Conservation (phyloP, 2,113 vertebrate genomes). For the Ailuropoda melanoleuca region DNA sequence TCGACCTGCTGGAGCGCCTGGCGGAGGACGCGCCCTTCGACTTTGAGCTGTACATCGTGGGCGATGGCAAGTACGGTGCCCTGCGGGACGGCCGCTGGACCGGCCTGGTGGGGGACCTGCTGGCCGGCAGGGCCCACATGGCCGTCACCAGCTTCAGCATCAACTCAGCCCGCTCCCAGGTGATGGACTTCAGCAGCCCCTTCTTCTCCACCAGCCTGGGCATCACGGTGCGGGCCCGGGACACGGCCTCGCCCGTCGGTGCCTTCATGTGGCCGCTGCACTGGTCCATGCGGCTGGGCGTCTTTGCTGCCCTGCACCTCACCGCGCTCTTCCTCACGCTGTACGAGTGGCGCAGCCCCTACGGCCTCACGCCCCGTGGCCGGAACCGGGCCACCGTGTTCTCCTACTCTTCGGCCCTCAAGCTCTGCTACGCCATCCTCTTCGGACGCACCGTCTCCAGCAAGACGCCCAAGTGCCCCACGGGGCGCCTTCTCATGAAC, state of each 20-base stretch:
- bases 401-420: conserved; percentile 98
- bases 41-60: conserved; percentile 96
- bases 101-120: conserved; percentile 94
- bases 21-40: conserved; percentile 93
- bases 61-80: conserved; percentile 94
- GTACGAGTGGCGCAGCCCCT: conserved; percentile 98
- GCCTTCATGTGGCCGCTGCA: conserved; percentile 98
- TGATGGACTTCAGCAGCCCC: conserved; percentile 97
- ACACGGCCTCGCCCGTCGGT: conserved; percentile 93
- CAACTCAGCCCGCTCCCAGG: conserved; percentile 94
- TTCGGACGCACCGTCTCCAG: conserved; percentile 96
- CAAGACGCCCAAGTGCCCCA: conserved; percentile 98
- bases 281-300: conserved; percentile 98
- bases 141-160: conserved; percentile 97
- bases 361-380: conserved; percentile 95
- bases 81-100: conserved; percentile 93
- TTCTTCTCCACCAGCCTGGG: conserved; percentile 99
- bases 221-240: conserved; percentile 94
- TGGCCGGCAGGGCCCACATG: conserved; percentile 93
- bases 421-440: conserved; percentile 97
- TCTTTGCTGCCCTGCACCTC: conserved; percentile 94
- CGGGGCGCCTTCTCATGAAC: conserved; percentile 97
- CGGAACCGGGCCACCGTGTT: conserved; percentile 94
- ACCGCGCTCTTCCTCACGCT: conserved; percentile 96
- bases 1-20: conserved; percentile 94